Base-by-base conservation (phyloP, 2,888 invertebrate species). In the Cheilosia grossa region DNA sequence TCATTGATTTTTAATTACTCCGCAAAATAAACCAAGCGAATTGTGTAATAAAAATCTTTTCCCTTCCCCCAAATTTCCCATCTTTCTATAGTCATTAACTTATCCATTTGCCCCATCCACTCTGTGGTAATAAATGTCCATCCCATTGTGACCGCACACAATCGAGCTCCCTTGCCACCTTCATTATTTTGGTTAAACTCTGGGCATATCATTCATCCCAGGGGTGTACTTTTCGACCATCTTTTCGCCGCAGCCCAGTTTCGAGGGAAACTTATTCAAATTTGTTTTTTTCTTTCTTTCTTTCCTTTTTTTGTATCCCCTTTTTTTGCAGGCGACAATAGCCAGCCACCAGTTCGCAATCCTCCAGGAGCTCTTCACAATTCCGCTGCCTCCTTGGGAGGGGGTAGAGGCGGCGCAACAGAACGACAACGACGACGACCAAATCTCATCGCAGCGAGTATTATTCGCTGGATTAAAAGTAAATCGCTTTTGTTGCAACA, bases 351-450 rank as follows among this genome's bases (percentile, higher is more conserved):
- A 87, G 90, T 92, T 88, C 92, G 92, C 88, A 91, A 92, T 91
- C 91, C 92, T 87, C 92, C 92, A 47, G 92, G 92, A 89, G 92
- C 92, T 88, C 92, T 91, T 89, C 92, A 92, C 89, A 92, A 92
- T 89, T 89, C 90, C 40, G 91, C 91, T 86, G 90, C 90, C 88
- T 89, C 91, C 88, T 88, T 90, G 89, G 89, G 89, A 56, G 58
- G 33, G 7, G 56, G 56, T 2, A 30, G 42, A 10, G 24, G 42
- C 37, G 13, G 13, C 3, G 1, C 33, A 33, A 37, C 37, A 13
- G 13, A 37, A 37, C 37, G 10, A 37, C 37, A 37, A 42, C 42
- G 19, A 27, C 24, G 40, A 86, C 89, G 89, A 87, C 88, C 89
- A 90, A 91, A 90, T 89, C 90, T 89, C 89, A 89, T 91, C 88